These are phyloP conservation scores for Hyperoplus lanceolatus DNA, from an alignment of 2,797 vertebrate species.

Conservation along the genomic window DNA sequence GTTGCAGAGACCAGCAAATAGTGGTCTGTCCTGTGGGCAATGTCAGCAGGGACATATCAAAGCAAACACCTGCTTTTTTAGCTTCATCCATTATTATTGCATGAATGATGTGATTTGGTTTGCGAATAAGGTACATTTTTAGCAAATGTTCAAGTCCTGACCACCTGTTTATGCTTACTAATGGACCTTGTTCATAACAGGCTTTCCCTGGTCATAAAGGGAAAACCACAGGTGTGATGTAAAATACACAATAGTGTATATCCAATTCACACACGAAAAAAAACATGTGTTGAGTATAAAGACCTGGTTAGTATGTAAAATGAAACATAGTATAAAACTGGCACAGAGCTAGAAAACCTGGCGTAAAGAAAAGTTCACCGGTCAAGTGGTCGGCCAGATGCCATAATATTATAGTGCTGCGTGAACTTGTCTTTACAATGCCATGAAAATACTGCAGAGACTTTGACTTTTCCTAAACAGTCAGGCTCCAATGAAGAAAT, in stretches of 20 bases:
- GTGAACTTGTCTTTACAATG: not conserved
- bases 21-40: not conserved
- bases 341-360: no score
- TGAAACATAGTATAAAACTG: no score
- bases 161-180: not conserved
- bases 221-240: not conserved
- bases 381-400: not conserved
- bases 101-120: not conserved
- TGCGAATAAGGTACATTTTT: not conserved
- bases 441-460: not conserved
- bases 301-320: no score
- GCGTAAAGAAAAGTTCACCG: no score
- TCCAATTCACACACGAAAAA: not conserved
- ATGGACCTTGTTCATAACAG: not conserved
- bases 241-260: not conserved
- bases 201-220: not conserved
- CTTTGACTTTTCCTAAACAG: not conserved
- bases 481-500: slow-evolving; percentile 1
- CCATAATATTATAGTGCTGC: not conserved
- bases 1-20: not conserved
- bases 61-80: not conserved
- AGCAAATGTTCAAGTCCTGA: no score
- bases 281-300: no score
- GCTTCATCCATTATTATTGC: not conserved
- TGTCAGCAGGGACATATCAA: not conserved